Base-by-base conservation (phyloP, 53 echinoderm and acorn worm genomes). In the Mesocentrotus franciscanus region DNA sequence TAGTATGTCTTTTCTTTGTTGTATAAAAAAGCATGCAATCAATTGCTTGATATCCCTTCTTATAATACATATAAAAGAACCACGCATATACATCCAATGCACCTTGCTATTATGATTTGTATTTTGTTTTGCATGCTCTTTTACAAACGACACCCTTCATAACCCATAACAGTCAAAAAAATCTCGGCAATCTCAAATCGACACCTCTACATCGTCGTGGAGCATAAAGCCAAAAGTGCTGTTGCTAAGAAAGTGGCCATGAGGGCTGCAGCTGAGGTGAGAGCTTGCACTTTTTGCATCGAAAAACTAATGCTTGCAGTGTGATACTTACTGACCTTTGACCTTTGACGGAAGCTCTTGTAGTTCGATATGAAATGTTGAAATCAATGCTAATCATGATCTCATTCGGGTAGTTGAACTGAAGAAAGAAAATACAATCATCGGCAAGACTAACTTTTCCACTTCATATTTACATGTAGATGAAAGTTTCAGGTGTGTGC, bases 191-290 rank as follows among this genome's bases (percentile, higher is more conserved):
- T 71, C 95, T 42, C 70, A 55, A 85, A 94, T 22, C 36, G 70
- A 62, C 85, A 70, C 62, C 58, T 75, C 91, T 18, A 93, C 85
- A 71, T 96, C 97, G 56, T 84, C 93, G 59, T 97, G 97, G 97
- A 97, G 96, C 61, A 92, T 94, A 93, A 97, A 96, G 95, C 95
- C 96, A 97, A 97, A 97, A 97, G 96, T 94, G 97, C 96, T 83
- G 95, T 97, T 91, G 90, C 96, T 59, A 97, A 97, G 95, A 92
- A 96, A 18, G 91, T 91, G 16, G 96, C 97, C 33, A 89, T 97
- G 85, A 97, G 95, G 94, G 92, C 75, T 58, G 94, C 95, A 78
- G 93, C 92, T 16, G 97, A 97, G 97, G 97, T 97, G 97, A 96
- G 97, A 94, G 66, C 60, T 78, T 79, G 94, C 95, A 87, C 95